A percentile compares a stretch with the other conserved stretches of the same genome.
Evolutionary conservation across 2,888 invertebrate genomes (phyloP).

Genomic region (Melolontha melolontha): DNA sequence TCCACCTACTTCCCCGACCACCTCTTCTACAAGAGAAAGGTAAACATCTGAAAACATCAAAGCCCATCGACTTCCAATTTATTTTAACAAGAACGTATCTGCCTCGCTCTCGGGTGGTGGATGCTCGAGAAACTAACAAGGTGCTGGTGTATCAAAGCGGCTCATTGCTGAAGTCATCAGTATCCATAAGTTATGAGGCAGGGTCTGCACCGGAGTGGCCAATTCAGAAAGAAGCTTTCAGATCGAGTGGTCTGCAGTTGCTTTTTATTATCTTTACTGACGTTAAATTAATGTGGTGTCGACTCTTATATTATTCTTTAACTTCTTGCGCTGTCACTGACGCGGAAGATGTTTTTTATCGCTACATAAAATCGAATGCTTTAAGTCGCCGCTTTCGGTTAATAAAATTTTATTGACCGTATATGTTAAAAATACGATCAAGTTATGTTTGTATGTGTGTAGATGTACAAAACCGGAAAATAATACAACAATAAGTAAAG

Average conservation of each 20-base stretch:
- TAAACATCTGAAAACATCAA: conserved; percentile 60
- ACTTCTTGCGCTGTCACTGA: conserved; percentile 55
- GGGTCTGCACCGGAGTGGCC: conserved; percentile 59
- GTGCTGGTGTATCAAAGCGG: conserved; percentile 58
- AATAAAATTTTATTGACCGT: conserved; percentile 43
- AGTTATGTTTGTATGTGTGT: conserved; percentile 41
- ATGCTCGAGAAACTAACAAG: conserved; percentile 60
- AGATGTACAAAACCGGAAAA: conserved; percentile 16
- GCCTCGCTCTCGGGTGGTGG: conserved; percentile 46
- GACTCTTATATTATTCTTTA: conserved; percentile 56
- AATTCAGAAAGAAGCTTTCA: conserved; percentile 58
- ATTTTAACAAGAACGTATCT: conserved; percentile 64
- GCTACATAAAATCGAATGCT: conserved; percentile 34
- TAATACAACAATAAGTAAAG: background rate
- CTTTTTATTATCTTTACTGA: conserved; percentile 61
- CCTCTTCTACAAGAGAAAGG: conserved; percentile 46
- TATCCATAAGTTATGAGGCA: conserved; percentile 81
- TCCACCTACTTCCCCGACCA: conserved; percentile 34
- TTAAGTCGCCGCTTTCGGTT: conserved; percentile 37
- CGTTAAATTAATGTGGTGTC: conserved; percentile 61
- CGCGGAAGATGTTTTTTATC: conserved; percentile 57
- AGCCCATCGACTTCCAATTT: conserved; percentile 65
- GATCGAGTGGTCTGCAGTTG: conserved; percentile 58
- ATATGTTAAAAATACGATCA: conserved; percentile 38
- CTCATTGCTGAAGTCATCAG: conserved; percentile 81